Base-by-base conservation (phyloP, 2,113 vertebrate species). In the Alosa alosa region DNA sequence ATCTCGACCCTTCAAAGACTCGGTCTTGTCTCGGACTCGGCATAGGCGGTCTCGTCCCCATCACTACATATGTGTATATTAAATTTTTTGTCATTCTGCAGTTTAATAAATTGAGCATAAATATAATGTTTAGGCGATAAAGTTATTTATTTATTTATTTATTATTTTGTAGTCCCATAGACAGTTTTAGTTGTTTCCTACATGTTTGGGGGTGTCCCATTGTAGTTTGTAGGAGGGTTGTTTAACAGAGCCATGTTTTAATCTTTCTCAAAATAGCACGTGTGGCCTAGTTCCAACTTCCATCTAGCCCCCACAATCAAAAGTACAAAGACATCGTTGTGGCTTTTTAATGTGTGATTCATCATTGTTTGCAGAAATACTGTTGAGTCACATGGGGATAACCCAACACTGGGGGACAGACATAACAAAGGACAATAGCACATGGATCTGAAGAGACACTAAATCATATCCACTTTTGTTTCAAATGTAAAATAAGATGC, bases 171-270 rank as follows among this genome's bases (percentile, higher is more conserved):
- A 7, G 20, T 3, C 1, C 7, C 60, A 64, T 1, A 25, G 60
- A 64, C 20, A 0, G 4, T 57, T 64, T 64, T n/a, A 72, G 64
- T 72, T 39, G 72, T 4, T 18, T 11, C 39, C 72, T 39, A 17
- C 72, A 72, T 72, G 64, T 64, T 64, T 36, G 72, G 72, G 72
- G 72, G 10, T 78, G 72, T 39, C 72, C 72, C 72, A 5, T 75
- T 36, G 36, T 36, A 78, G 31, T 78, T 17, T 36, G 72, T 78
- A 15, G 36, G 72, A 78, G 72, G 36, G 9, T 0, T 15, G 15
- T 39, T 13, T 17, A 78, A 39, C 31, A 39, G 13, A 78, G 4
- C 9, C n/a, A 72, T 25, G 50, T 52, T 52, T 52, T 52, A 52
- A 11, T 13, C 50, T 3, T 72, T 9, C 64, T 7, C n/a, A 72